A percentile compares a stretch with the other conserved stretches of the same genome.
These are phyloP conservation scores for Bombyx mandarina DNA, from an alignment of 1,140 invertebrate genomes.

Conservation along the genomic window DNA sequence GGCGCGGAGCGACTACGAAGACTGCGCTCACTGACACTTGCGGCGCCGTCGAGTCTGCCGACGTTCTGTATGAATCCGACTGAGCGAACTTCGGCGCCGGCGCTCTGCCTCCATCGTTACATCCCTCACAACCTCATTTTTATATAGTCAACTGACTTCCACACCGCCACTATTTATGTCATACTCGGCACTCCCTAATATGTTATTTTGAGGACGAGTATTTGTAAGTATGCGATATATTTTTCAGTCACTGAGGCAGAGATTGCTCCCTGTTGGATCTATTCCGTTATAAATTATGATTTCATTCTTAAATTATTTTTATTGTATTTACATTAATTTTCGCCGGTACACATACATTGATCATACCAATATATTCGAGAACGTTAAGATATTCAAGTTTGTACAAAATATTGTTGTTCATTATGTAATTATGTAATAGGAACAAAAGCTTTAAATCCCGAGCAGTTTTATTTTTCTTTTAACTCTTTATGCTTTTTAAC, in stretches of 20 bases:
- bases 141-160: constrained; percentile 69
- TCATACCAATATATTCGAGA: no score
- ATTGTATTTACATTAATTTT: no score
- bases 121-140: constrained; percentile 60
- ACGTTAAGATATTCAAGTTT: no score
- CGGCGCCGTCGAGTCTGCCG: constrained; percentile 60
- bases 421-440: no score
- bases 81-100: constrained; percentile 49
- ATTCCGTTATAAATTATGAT: constrained; percentile 4
- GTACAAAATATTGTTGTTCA: no score
- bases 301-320: no score
- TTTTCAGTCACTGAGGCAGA: constrained; percentile 13
- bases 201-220: constrained; percentile 57
- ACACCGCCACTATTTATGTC: constrained; percentile 64
- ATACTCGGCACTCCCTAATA: constrained; percentile 58
- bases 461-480: constrained; percentile 15
- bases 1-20: constrained; percentile 4
- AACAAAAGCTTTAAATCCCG: no score
- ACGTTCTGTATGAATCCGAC: constrained; percentile 38
- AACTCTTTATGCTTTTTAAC: constrained; percentile 35
- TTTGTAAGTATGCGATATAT: constrained; percentile 43
- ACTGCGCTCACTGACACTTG: constrained; percentile 30
- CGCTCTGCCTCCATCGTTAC: constrained; percentile 43
- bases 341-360: no score
- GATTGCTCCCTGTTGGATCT: constrained; percentile 27